Base-by-base conservation (phyloP, 2,797 vertebrate species). In the Lithobates pipiens region DNA sequence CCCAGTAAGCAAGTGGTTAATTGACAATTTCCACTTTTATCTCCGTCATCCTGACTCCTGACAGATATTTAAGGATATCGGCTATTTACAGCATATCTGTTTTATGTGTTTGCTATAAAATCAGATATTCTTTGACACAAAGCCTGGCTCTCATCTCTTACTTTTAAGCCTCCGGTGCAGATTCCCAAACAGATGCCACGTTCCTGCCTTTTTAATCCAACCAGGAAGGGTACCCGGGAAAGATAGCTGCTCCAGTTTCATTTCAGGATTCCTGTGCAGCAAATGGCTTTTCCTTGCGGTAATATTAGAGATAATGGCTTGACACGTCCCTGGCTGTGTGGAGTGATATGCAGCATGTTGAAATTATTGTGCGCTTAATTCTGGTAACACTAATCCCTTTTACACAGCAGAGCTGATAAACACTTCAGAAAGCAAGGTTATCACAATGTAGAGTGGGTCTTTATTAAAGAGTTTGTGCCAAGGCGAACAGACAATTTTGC, bases 401-500 rank as follows among this genome's bases (percentile, higher is more conserved):
- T 74, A 67, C 10, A 85, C 83, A 50, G 76, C 5, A 34, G 68
- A 46, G 39, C 36, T 75, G 77, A 80, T 80, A 80, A 80, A 73
- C 36, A 27, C 71, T 75, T 69, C 46, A 25, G 25, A 32, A 63
- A 85, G 27, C 29, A 82, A 69, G 75, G 83, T 88, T 89, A 90
- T 86, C 88, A 80, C 9, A 74, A 77, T 50, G 77, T 75, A 79
- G 68, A 83, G 83, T 83, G 76, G 77, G 80, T 80, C 9, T 71
- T 71, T 29, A 80, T 76, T 87, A 86, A 88, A 63, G 10, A 65
- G 67, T 73, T 46, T 27, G 39, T 10, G 46, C 10, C 1, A 29
- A 70, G 50, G 16, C 3, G 16, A 18, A 54, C 50, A 54, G 16
- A 18, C 50, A 54, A 54, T 54, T 54, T 54, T 18, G 15, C 50